Percentiles rank a stretch among this genome's conserved stretches.
Evolutionary conservation across 2,113 vertebrate genomes (phyloP).

Genomic region (Eudyptes chrysolophus): DNA sequence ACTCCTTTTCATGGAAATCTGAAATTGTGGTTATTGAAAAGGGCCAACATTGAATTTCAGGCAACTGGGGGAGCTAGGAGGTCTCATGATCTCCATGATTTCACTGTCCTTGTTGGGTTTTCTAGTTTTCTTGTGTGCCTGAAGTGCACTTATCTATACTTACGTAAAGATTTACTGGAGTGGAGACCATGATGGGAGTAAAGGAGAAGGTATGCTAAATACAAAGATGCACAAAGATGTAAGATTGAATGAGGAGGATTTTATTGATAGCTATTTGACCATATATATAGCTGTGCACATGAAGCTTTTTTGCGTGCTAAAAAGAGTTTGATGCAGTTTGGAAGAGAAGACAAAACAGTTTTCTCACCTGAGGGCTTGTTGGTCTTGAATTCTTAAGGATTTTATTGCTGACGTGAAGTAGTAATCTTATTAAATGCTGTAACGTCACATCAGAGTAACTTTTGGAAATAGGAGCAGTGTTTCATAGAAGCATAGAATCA

Average conservation of each 20-base stretch:
- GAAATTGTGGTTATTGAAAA: not conserved
- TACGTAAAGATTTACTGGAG: not conserved
- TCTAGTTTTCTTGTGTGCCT: not conserved
- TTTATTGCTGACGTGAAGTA: slow-evolving; percentile 5
- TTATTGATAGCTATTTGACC: not conserved
- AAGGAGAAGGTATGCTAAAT: not conserved
- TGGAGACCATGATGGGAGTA: not conserved
- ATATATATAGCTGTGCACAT: not conserved
- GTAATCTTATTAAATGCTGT: slow-evolving; percentile 22
- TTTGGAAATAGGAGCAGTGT: not conserved
- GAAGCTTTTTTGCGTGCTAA: not conserved
- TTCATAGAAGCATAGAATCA: not conserved
- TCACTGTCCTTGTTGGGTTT: not conserved
- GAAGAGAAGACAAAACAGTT: not conserved
- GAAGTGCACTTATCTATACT: not conserved
- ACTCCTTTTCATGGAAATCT: not conserved
- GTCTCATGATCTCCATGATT: not conserved
- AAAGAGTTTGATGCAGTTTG: not conserved
- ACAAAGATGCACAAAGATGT: not conserved
- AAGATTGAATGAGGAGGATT: not conserved
- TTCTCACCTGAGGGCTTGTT: not conserved
- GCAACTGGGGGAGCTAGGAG: not conserved
- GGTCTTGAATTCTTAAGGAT: not conserved
- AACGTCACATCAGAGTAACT: not conserved
- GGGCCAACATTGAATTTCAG: not conserved